These are phyloP conservation scores for Colaptes auratus DNA, from an alignment of 2,113 vertebrate species.

Conservation along the genomic window DNA sequence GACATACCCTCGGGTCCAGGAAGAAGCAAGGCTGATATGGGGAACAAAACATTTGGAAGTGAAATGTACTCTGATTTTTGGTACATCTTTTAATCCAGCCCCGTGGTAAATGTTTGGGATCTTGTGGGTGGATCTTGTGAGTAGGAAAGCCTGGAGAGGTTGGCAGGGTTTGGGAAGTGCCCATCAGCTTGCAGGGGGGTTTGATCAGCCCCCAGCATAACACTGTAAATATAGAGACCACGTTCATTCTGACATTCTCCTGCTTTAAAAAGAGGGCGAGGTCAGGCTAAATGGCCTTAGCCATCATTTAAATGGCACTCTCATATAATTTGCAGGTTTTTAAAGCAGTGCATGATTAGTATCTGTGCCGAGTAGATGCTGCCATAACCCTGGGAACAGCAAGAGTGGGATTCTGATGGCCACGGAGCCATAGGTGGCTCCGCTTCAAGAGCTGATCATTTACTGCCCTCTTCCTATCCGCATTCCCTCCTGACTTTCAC, in stretches of 20 bases:
- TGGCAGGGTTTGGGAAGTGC: background rate
- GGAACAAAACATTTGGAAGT: background rate
- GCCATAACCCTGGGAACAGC: background rate
- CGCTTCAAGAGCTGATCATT: background rate
- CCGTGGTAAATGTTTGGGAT: background rate
- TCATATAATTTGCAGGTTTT: background rate
- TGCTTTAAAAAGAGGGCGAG: background rate
- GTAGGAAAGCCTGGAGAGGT: background rate
- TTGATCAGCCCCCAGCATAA: background rate
- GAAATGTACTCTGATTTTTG: background rate
- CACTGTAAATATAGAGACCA: background rate
- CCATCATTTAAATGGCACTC: background rate
- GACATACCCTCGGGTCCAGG: background rate
- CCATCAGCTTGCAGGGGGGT: background rate
- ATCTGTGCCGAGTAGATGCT: background rate
- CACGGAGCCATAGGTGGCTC: background rate
- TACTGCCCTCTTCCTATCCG: background rate
- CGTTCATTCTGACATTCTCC: background rate
- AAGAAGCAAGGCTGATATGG: fast-evolving
- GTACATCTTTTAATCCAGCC: background rate
- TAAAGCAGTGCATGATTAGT: background rate
- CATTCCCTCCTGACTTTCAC: background rate
- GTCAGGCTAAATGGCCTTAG: background rate
- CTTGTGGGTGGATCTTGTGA: background rate
- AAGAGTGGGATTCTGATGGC: background rate